Conservation (phyloP, 2,888 invertebrate species). For the Cremastinae sp. region DNA sequence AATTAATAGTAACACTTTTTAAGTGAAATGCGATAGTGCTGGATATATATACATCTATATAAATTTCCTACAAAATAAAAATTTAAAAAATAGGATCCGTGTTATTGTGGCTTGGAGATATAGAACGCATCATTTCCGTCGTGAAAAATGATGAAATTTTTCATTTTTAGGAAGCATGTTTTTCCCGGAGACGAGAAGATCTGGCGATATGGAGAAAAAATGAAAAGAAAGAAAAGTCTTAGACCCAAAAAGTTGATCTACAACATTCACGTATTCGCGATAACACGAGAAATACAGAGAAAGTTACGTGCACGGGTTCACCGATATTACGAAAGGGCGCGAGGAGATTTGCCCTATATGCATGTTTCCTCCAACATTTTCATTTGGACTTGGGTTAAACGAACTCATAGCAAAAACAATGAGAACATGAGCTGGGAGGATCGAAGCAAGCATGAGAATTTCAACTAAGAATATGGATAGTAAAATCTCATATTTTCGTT, state of each 20-base stretch:
- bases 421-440: not conserved
- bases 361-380: slow-evolving; percentile 33
- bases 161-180: slow-evolving; percentile 21
- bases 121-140: slow-evolving; percentile 18
- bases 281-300: slow-evolving; percentile 28
- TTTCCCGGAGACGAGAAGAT: not conserved
- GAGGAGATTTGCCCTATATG: slow-evolving; percentile 22
- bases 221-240: slow-evolving; percentile 17
- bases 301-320: slow-evolving; percentile 40
- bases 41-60: too few species aligned
- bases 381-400: slow-evolving; percentile 41
- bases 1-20: too few species aligned
- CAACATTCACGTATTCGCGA: slow-evolving; percentile 46
- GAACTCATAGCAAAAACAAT: slow-evolving; percentile 3
- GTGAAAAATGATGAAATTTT: slow-evolving; percentile 8
- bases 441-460: too few species aligned
- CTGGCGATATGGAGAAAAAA: not conserved
- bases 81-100: too few species aligned
- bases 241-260: slow-evolving; percentile 13
- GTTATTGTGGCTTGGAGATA: too few species aligned
- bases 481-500: too few species aligned
- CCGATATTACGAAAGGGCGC: slow-evolving; percentile 32
- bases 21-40: too few species aligned
- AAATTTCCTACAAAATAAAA: too few species aligned
- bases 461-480: too few species aligned